Conservation (phyloP, 30 jellyfish, hydroid and myxozoan species). For the Cassiopea xamachana region DNA sequence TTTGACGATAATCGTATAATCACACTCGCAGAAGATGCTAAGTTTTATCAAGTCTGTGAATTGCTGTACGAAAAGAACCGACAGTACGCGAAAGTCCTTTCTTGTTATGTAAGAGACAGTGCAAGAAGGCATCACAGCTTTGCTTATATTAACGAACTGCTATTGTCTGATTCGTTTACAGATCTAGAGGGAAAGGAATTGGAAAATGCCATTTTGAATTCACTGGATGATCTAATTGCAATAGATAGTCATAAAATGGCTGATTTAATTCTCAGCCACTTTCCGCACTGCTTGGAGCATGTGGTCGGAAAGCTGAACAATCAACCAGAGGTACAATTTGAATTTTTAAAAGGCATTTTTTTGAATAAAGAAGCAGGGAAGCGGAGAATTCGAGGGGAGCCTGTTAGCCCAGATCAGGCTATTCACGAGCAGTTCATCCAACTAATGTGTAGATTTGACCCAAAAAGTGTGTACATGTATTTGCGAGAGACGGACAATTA, state of each 20-base stretch:
- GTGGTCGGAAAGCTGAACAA: slow-evolving; percentile 73
- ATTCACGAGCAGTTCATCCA: slow-evolving; percentile 90
- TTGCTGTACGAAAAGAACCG: slow-evolving; percentile 79
- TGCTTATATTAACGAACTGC: slow-evolving; percentile 72
- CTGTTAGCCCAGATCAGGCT: slow-evolving; percentile 53
- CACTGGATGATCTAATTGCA: slow-evolving; percentile 76
- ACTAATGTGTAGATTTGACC: slow-evolving; percentile 90
- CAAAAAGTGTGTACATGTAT: slow-evolving; percentile 78
- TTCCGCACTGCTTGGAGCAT: slow-evolving; percentile 66
- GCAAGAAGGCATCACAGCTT: slow-evolving; percentile 80
- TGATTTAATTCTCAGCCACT: slow-evolving; percentile 62
- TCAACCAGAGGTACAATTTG: slow-evolving; percentile 81
- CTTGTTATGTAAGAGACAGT: slow-evolving; percentile 94
- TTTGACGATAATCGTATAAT: slow-evolving; percentile 87
- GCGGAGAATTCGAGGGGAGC: slow-evolving; percentile 34
- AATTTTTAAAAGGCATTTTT: slow-evolving; percentile 90
- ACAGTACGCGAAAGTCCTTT: slow-evolving; percentile 81
- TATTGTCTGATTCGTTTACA: slow-evolving; percentile 91
- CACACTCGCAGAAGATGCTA: slow-evolving; percentile 96
- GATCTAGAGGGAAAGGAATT: slow-evolving; percentile 85
- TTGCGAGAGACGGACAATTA: slow-evolving; percentile 87
- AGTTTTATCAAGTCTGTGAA: slow-evolving; percentile 97
- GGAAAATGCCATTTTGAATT: slow-evolving; percentile 80
- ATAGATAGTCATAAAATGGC: slow-evolving; percentile 90
- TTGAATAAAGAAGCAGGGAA: slow-evolving; percentile 58